These are phyloP conservation scores for Carcinoscorpius rotundicauda DNA, from an alignment of 1,140 invertebrate species.

Conservation along the genomic window DNA sequence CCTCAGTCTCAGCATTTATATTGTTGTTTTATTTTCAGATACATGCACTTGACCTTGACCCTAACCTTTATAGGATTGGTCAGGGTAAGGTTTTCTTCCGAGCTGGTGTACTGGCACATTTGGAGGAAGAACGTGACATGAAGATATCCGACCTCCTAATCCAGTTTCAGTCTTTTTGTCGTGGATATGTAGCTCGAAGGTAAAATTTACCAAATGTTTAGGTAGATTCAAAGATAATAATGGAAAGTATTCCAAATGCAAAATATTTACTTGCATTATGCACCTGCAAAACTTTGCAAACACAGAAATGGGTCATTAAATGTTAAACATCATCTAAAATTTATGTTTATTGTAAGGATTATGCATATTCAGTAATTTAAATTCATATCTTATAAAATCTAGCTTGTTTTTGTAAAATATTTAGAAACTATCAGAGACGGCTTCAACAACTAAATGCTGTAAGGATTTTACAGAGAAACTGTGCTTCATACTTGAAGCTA, in stretches of 20 bases:
- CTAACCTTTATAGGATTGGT: constrained; percentile 88
- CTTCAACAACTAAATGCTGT: constrained; percentile 98
- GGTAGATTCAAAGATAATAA: no score
- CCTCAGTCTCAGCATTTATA: no score
- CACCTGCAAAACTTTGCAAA: no score
- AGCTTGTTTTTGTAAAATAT: no score
- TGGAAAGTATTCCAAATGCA: no score
- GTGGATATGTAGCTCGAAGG: constrained; percentile 76
- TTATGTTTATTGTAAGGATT: no score
- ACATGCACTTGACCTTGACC: constrained; percentile 85
- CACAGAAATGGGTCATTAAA: no score
- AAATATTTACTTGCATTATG: no score
- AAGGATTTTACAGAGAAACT: constrained; percentile 96
- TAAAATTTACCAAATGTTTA: no score
- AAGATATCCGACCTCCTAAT: constrained; percentile 98
- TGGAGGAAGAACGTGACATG: constrained; percentile 97
- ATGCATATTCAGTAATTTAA: no score
- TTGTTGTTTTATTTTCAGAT: constrained; percentile 38
- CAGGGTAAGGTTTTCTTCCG: constrained; percentile 98
- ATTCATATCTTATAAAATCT: no score
- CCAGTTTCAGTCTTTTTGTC: constrained; percentile 95
- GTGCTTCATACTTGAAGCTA: constrained; percentile 93
- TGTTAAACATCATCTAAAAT: no score
- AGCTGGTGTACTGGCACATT: constrained; percentile 92
- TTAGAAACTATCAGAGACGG: constrained; percentile 81